Evolutionary conservation across 2,113 vertebrate species (phyloP), one percentile per base, ranked within the genome.

Genomic region (Corvus cornix): DNA sequence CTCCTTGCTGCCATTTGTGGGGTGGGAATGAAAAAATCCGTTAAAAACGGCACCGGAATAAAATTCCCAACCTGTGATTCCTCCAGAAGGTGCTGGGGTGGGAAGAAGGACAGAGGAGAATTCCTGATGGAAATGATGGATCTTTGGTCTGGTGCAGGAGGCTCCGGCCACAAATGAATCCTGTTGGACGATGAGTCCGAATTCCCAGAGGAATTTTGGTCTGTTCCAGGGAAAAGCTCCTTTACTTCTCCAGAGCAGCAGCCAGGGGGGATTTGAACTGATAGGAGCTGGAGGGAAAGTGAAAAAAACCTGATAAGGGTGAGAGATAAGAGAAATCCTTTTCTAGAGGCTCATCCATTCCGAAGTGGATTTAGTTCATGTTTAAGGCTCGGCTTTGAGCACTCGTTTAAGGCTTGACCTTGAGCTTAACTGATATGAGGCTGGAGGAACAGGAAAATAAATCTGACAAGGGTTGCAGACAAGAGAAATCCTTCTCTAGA

Each of bases 311-410:
- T 58, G 56, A 39, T 30, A 69, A 60, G 60, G 46, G 43, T 39
- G 0, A 0, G 4, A 59, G 53, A 48, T 6, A 27, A 64, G 18
- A 35, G 13, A n/a, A 0, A 7, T 3, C 39, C 16, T 89, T 68
- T 33, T 72, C 72, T 7, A 7, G 13, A 56, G 8, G 12, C 11
- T 56, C 55, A 56, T 33, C 55, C 55, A 33, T 33, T 31, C 31
- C 20, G 9, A 56, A 21, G 31, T 8, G 31, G 31, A 56, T 21
- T 56, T 56, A 56, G 2, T 8, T 6, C 28, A 5, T 11, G 28
- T 30, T 53, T 53, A 49, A 14, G 49, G 24, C 49, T 26, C 4
- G 3, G 24, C 24, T 49, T 49, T 49, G 49, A 49, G 24, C 49
- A 26, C 24, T 49, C 24, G 23, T 49, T 49, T 49, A 26, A 49